Percentiles rank a stretch among this genome's conserved stretches.
Evolutionary conservation across 1,140 invertebrate species (phyloP).

Genomic region (Chlorops oryzae): DNA sequence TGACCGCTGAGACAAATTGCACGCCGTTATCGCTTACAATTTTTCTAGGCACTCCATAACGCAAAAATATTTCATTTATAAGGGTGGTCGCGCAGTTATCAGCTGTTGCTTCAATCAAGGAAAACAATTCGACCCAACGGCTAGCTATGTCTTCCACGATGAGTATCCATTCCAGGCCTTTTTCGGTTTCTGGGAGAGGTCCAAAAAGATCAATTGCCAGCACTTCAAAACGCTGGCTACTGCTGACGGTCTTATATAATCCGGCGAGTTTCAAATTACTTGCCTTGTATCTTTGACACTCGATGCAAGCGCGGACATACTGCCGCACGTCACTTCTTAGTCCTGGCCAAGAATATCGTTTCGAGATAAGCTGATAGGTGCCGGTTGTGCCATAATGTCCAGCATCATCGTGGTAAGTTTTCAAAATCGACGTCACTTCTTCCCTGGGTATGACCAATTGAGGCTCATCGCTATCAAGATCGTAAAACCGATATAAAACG

Average conservation of each 20-base stretch:
- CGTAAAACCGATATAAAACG: constrained; percentile 10
- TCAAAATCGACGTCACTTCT: constrained; percentile 14
- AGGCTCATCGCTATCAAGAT: background rate
- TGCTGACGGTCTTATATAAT: constrained; percentile 12
- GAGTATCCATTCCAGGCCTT: constrained; percentile 32
- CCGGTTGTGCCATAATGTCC: constrained; percentile 29
- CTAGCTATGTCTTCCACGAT: constrained; percentile 32
- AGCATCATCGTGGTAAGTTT: constrained; percentile 30
- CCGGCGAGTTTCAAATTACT: constrained; percentile 20
- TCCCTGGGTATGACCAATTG: no score
- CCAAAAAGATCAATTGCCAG: constrained; percentile 34
- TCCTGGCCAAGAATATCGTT: constrained; percentile 32
- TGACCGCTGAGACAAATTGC: background rate
- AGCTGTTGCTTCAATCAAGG: background rate
- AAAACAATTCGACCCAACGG: no score
- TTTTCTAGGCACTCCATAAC: background rate
- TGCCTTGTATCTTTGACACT: constrained; percentile 26
- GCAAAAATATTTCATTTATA: constrained; percentile 2
- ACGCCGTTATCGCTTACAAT: background rate
- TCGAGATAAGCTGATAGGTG: constrained; percentile 21
- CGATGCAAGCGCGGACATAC: constrained; percentile 14
- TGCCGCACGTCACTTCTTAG: constrained; percentile 24
- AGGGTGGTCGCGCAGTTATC: background rate
- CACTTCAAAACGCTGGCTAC: constrained; percentile 28
- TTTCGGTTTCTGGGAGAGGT: constrained; percentile 21